Base-by-base conservation (phyloP, 2,797 vertebrate genomes). In the Urocyon cinereoargenteus region DNA sequence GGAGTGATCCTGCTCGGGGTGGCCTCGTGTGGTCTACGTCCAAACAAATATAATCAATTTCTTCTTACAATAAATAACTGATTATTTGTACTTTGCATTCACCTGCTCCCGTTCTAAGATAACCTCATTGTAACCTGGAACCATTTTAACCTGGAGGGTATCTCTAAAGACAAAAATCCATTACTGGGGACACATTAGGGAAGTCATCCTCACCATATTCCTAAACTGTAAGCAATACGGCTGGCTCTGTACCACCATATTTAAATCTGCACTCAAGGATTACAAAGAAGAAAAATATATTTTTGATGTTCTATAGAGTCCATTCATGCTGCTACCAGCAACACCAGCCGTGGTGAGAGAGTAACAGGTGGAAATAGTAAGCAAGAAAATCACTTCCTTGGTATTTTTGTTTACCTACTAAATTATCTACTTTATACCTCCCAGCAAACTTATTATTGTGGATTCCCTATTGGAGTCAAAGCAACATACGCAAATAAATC, bases 401-500 rank as follows among this genome's bases (percentile, higher is more conserved):
- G 13, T 13, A 49, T 36, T 66, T 51, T 21, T 49, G 34, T 75
- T 73, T 24, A 73, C 10, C 14, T 94, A 82, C 14, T 75, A 55
- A 86, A 14, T 55, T 28, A 93, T 84, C 55, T 53, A 26, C 40
- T 83, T 97, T 21, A 19, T 34, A 86, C 86, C 92, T 77, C 12
- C 66, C 51, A 92, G 88, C 4, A 85, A 95, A 57, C 0, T 18
- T 72, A 12, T 59, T 82, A 34, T 45, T 66, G n/a, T 95, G 24
- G 36, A 64, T 88, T 55, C 61, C 24, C 40, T 75, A 19, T 57
- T 61, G 78, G 55, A 84, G 1, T 88, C 55, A 96, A 92, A 89
- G 22, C 57, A 87, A 40, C 18, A 61, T 72, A 28, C 61, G 40
- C 86, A 93, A 90, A 55, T 45, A 94, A 96, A 72, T 49, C 40